These are phyloP conservation scores for Cydia splendana DNA, from an alignment of 1,140 invertebrate genomes.

Conservation along the genomic window DNA sequence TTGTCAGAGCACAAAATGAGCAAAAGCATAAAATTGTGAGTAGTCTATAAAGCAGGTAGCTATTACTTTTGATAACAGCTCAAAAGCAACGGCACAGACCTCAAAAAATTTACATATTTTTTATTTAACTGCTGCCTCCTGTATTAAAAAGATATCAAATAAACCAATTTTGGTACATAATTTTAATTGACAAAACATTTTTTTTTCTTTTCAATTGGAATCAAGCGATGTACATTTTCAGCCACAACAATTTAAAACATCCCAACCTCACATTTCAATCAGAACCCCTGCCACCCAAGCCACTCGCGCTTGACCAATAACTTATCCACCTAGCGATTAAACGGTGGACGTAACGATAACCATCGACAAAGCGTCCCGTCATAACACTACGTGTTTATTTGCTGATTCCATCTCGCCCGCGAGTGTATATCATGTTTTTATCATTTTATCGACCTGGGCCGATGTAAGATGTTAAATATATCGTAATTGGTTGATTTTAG, in stretches of 20 bases:
- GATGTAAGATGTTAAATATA: conserved; percentile 15
- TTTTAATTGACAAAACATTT: too few relatives aligned
- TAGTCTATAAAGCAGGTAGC: too few relatives aligned
- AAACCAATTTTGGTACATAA: too few relatives aligned
- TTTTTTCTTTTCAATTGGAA: too few relatives aligned
- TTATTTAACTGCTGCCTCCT: too few relatives aligned
- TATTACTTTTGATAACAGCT: too few relatives aligned
- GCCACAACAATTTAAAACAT: too few relatives aligned
- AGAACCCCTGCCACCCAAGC: not conserved
- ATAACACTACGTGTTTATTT: conserved; percentile 28
- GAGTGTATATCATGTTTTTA: conserved; percentile 27
- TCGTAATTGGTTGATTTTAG: conserved; percentile 7
- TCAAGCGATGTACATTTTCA: not conserved
- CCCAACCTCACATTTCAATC: not conserved
- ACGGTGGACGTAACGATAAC: conserved; percentile 25
- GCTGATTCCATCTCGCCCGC: conserved; percentile 5
- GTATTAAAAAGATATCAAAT: too few relatives aligned
- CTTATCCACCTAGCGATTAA: conserved; percentile 29
- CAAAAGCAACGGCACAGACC: too few relatives aligned
- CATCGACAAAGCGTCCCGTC: conserved; percentile 21
- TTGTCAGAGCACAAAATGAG: too few relatives aligned
- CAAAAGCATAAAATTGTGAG: too few relatives aligned
- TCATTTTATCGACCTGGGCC: conserved; percentile 5
- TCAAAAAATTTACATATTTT: too few relatives aligned
- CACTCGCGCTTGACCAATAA: not conserved